A percentile compares a stretch with the other conserved stretches of the same genome.
Evolutionary conservation across 2,888 invertebrate species (phyloP).

Genomic region (Troides oblongomaculatus): DNA sequence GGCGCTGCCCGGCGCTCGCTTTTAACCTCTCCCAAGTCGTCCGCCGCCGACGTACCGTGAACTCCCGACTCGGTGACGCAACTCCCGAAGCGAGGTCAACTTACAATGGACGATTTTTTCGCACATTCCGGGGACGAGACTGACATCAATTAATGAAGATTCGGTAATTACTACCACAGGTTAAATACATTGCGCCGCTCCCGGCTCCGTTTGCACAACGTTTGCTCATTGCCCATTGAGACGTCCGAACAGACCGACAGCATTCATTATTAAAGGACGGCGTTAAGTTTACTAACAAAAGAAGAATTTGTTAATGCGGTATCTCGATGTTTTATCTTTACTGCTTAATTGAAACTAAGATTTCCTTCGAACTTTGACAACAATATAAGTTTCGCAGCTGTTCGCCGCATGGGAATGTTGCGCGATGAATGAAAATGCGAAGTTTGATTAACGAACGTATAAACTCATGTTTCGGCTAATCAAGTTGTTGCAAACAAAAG

Average conservation of each 20-base stretch:
- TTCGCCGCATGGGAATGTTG: slow-evolving; percentile 17
- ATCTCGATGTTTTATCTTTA: slow-evolving; percentile 22
- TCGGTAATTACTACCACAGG: slow-evolving; percentile 54
- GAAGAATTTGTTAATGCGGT: slow-evolving; percentile 25
- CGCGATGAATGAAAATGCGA: neutral
- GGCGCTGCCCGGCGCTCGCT: slow-evolving; percentile 57
- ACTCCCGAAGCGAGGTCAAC: slow-evolving; percentile 30
- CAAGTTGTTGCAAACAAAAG: neutral
- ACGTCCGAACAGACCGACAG: slow-evolving; percentile 22
- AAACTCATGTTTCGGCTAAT: no score
- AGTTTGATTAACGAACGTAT: no score
- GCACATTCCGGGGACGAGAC: slow-evolving; percentile 41
- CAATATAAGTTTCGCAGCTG: slow-evolving; percentile 20
- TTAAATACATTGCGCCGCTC: slow-evolving; percentile 39
- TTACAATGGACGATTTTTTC: slow-evolving; percentile 32
- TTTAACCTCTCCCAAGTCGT: slow-evolving; percentile 53
- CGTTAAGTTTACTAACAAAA: slow-evolving; percentile 22
- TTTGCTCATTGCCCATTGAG: slow-evolving; percentile 2
- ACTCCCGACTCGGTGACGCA: slow-evolving; percentile 32
- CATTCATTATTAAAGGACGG: slow-evolving; percentile 5
- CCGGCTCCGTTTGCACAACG: slow-evolving; percentile 52
- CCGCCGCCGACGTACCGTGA: slow-evolving; percentile 46
- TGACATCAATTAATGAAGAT: slow-evolving; percentile 61
- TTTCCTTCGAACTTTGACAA: slow-evolving; percentile 20
- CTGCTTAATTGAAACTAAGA: slow-evolving; percentile 21